Base-by-base conservation (phyloP, 2,797 vertebrate species). In the Bryconaethiops microstoma region DNA sequence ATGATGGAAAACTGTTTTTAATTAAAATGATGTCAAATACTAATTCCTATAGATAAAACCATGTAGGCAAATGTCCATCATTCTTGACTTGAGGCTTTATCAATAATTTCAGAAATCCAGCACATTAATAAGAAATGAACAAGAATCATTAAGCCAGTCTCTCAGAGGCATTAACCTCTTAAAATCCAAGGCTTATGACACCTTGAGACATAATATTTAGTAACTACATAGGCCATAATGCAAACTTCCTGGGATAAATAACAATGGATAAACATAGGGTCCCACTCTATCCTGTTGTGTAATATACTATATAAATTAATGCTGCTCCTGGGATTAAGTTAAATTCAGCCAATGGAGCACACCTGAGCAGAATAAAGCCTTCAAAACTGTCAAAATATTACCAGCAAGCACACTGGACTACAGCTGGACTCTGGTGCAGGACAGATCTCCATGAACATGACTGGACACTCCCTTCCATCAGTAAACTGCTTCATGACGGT, bases 381-480 rank as follows among this genome's bases (percentile, higher is more conserved):
- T 64, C 6, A 55, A 1, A 4, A 78, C 21, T 14, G 23, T 10
- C 57, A 23, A 29, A 16, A 54, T 29, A 59, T 69, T 57, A 45
- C 1, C n/a, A 21, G 3, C 57, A 59, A 21, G 7, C 9, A 62
- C n/a, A 12, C 10, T 48, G 67, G 67, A 68, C 7, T 45, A 45
- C 8, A 45, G 39, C 16, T 42, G 19, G 40, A 40, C 35, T 73
- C 19, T 55, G n/a, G n/a, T 54, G 57, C 10, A 62, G 9, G 1
- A 21, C 67, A 50, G 42, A 78, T 42, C 23, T 72, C 23, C 23
- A 42, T 52, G 5, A 42, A 29, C 5, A 64, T 14, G 9, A 39
- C 21, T 50, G 29, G 45, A 79, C 19, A 65, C 70, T 50, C 42
- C 52, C 78, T 65, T 67, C 23, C n/a, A 10, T 67, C 39, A 74